A percentile compares a stretch with the other conserved stretches of the same genome.
phyloP scores from a whole-genome alignment of 2,797 vertebrate genomes.

The Peromyscus attwateri region DNA sequence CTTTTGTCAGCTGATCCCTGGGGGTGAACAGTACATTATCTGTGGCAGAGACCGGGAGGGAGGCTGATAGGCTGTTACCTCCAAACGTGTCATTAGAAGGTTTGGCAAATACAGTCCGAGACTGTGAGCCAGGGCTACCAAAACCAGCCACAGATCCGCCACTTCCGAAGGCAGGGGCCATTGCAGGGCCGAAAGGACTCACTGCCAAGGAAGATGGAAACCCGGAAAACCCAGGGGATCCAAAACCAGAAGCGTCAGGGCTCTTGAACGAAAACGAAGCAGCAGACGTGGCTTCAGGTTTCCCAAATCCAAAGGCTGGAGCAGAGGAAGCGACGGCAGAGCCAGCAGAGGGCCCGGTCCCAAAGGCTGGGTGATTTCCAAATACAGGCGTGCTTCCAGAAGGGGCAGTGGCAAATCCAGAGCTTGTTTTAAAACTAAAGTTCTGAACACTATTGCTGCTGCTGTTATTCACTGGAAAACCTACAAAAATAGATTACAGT shows the following conservation, averaged over 20 bases:
- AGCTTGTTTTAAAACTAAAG: conserved; percentile 90
- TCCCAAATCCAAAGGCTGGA: conserved; percentile 82
- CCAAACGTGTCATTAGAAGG: conserved; percentile 78
- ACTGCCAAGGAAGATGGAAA: conserved; percentile 78
- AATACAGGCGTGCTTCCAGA: conserved; percentile 75
- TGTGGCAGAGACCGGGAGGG: conserved; percentile 67
- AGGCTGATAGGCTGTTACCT: background rate
- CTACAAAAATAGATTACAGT: conserved; percentile 80
- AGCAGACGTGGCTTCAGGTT: conserved; percentile 81
- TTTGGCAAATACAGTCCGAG: conserved; percentile 74
- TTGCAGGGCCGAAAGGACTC: conserved; percentile 52
- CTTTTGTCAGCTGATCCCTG: conserved; percentile 89
- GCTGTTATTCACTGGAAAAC: conserved; percentile 82
- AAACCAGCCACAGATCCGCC: conserved; percentile 48
- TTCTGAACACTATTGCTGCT: conserved; percentile 73
- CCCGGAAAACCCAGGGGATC: conserved; percentile 82
- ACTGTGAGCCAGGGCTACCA: conserved; percentile 63
- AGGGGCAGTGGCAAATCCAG: conserved; percentile 81
- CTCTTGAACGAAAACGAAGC: conserved; percentile 91
- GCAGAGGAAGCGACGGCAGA: conserved; percentile 21
- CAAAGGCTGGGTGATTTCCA: conserved; percentile 79
- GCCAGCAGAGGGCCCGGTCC: conserved; percentile 64
- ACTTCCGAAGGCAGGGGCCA: conserved; percentile 67
- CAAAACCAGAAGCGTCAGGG: conserved; percentile 77
- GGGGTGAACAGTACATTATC: conserved; percentile 90